These are phyloP conservation scores for Cephalopterus ornatus DNA, from an alignment of 2,113 vertebrate species.

Conservation along the genomic window DNA sequence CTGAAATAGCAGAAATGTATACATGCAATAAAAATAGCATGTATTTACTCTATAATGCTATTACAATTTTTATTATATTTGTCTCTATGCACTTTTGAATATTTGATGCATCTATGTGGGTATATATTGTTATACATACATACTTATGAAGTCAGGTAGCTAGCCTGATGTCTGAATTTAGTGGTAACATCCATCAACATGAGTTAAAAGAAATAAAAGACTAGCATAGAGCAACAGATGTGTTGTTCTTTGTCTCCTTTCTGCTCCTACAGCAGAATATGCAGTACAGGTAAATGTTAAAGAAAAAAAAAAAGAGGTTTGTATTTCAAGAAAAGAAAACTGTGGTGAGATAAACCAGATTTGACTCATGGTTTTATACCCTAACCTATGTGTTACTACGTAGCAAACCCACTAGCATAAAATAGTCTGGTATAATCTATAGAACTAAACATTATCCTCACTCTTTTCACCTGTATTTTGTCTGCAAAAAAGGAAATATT, in stretches of 20 bases:
- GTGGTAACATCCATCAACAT: not conserved
- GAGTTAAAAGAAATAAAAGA: not conserved
- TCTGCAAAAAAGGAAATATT: not conserved
- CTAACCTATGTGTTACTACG: not conserved
- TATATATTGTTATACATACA: not conserved
- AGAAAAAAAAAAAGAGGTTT: not conserved
- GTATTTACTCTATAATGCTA: not conserved
- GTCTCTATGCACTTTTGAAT: not conserved
- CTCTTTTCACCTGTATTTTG: not conserved
- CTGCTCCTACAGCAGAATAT: not conserved
- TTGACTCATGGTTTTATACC: not conserved
- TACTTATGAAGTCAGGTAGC: not conserved
- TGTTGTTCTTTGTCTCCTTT: not conserved
- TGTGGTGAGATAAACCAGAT: not conserved
- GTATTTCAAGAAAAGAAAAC: not conserved
- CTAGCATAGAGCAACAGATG: not conserved
- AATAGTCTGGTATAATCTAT: not conserved
- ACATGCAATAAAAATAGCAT: not conserved
- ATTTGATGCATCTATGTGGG: not conserved
- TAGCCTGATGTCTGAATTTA: not conserved
- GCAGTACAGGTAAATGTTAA: not conserved
- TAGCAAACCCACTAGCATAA: not conserved
- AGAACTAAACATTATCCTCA: not conserved
- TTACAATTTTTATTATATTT: not conserved
- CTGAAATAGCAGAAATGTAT: not conserved